phyloP scores from a whole-genome alignment of 2,888 invertebrate genomes.

The Temnothorax unifasciatus region DNA sequence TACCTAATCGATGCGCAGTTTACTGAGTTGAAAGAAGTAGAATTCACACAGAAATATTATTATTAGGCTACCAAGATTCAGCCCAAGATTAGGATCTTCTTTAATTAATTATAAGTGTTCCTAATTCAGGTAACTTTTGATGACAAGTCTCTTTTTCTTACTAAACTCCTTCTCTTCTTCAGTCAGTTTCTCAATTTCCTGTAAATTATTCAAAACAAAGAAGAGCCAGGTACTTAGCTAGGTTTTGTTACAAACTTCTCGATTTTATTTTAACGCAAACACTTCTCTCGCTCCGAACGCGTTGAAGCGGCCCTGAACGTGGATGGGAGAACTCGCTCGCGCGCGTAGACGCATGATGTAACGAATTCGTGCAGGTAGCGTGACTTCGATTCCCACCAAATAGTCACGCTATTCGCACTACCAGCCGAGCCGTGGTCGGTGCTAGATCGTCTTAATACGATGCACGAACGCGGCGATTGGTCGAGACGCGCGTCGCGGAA shows the following conservation, averaged over 20 bases:
- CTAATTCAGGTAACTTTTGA: background rate
- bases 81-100: no score
- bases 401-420: constrained; percentile 41
- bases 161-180: background rate
- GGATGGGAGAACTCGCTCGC: constrained; percentile 24
- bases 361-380: constrained; percentile 81
- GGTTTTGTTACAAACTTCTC: background rate
- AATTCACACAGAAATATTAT: no score
- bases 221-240: background rate
- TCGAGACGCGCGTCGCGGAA: constrained; percentile 8
- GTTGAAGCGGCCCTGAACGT: constrained; percentile 31
- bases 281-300: background rate
- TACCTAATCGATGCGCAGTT: no score
- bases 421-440: background rate
- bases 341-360: constrained; percentile 74
- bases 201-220: background rate
- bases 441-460: constrained; percentile 23
- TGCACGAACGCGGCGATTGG: background rate
- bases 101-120: no score
- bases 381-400: constrained; percentile 67
- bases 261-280: background rate
- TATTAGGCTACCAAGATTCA: no score
- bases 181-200: background rate
- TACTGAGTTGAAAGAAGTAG: no score
- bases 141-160: background rate